These are phyloP conservation scores for Melitaea cinxia DNA, from an alignment of 1,140 invertebrate species.

Conservation along the genomic window DNA sequence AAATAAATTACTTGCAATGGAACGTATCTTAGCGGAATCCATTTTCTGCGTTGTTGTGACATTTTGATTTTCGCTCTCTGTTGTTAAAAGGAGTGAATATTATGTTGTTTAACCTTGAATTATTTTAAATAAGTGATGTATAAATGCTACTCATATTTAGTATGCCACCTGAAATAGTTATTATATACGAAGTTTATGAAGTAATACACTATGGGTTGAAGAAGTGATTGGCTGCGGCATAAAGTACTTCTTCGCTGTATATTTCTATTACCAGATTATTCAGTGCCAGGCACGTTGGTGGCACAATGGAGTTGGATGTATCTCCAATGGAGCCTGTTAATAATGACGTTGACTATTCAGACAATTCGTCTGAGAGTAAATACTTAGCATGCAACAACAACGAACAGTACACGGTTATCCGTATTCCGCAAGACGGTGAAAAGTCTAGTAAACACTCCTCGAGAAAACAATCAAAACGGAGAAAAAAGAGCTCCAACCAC, in stretches of 20 bases:
- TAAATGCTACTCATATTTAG: conserved; percentile 40
- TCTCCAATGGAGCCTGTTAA: conserved; percentile 56
- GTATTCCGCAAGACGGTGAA: conserved; percentile 72
- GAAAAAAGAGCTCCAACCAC: conserved; percentile 89
- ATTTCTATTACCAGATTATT: conserved; percentile 35
- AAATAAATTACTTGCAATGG: conserved; percentile 26
- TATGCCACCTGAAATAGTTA: conserved; percentile 40
- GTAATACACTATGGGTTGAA: conserved; percentile 76
- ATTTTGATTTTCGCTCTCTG: conserved; percentile 70
- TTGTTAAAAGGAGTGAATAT: conserved; percentile 55
- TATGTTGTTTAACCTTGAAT: conserved; percentile 53
- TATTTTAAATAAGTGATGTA: conserved; percentile 57
- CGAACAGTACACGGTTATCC: conserved; percentile 72
- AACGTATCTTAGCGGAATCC: conserved; percentile 59
- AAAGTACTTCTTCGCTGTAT: conserved; percentile 50
- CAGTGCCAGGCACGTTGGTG: conserved; percentile 40
- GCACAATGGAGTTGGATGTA: conserved; percentile 74
- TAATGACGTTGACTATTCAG: conserved; percentile 69
- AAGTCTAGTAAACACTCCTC: conserved; percentile 75
- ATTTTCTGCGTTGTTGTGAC: conserved; percentile 82
- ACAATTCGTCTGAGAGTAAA: conserved; percentile 73
- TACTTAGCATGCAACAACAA: conserved; percentile 68
- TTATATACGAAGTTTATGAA: conserved; percentile 38
- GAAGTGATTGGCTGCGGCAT: conserved; percentile 68
- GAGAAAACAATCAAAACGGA: conserved; percentile 89